Base-by-base conservation (phyloP, 2,113 vertebrate species). In the Uria lomvia region DNA sequence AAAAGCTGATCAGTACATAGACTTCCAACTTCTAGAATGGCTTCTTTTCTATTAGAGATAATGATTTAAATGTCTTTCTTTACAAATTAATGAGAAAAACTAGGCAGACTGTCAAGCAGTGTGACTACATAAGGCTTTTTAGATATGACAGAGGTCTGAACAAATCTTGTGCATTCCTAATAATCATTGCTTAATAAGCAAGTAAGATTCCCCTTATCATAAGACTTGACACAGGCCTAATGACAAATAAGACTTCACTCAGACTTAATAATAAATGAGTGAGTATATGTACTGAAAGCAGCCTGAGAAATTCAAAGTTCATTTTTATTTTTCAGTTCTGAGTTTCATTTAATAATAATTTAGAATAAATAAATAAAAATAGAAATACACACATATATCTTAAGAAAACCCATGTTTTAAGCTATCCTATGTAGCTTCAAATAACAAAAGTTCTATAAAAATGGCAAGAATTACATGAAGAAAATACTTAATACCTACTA, bases 1-100 rank as follows among this genome's bases (percentile, higher is more conserved):
- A 42, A n/a, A 65, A 78, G 3, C 10, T 47, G n/a, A 42, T n/a
- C 8, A 29, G 19, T 47, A 22, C 0, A 0, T 21, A 66, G 42
- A 55, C 8, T 63, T 67, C 5, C 30, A 71, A 0, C 2, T 13
- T 78, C 30, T 36, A 68, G 34, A 82, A 78, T 19, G 29, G 5
- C 8, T 7, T 12, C 77, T 30, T 12, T 62, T 67, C 15, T 72
- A 6, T n/a, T 3, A 68, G 1, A 32, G 5, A 15, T 22, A 14
- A 4, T 40, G 50, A 76, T 68, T 76, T 56, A 68, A 84, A 68
- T 52, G 8, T 45, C 12, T 9, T 34, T 91, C 21, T 68, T 89
- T 68, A 45, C 9, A 17, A 68, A 0, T 6, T 55, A 23, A 72
- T 42, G n/a, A 56, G 32, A 60, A 81, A 77, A 76, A 38, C 4